Evolutionary conservation across 2,888 invertebrate species (phyloP).

Genomic region (Dusona sp.): DNA sequence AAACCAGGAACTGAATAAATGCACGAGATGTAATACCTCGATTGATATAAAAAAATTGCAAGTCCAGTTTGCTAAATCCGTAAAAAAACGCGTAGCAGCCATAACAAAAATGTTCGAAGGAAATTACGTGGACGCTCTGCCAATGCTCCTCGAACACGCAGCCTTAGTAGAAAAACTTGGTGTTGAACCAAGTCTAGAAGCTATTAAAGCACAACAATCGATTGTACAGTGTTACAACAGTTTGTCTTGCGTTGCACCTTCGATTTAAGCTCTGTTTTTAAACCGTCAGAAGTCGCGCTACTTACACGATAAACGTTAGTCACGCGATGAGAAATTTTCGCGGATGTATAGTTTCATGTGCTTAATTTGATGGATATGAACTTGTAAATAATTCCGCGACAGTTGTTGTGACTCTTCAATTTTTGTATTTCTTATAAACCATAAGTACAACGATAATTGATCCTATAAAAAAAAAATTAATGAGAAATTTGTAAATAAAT

Average conservation of each 20-base stretch:
- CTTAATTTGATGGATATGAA: too few relatives aligned
- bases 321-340: too few relatives aligned
- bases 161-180: constrained; percentile 78
- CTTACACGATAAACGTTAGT: too few relatives aligned
- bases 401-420: too few relatives aligned
- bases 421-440: too few relatives aligned
- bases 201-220: constrained; percentile 82
- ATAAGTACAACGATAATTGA: too few relatives aligned
- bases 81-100: constrained; percentile 76
- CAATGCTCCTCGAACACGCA: constrained; percentile 78
- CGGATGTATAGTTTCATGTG: too few relatives aligned
- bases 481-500: too few relatives aligned
- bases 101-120: constrained; percentile 79
- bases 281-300: too few relatives aligned
- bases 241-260: constrained; percentile 69
- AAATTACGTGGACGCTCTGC: constrained; percentile 78
- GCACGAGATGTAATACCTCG: constrained; percentile 73
- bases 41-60: constrained; percentile 74
- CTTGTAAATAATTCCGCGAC: too few relatives aligned
- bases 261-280: not conserved
- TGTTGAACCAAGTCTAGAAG: constrained; percentile 79
- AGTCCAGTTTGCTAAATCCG: constrained; percentile 75
- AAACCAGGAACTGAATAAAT: constrained; percentile 50
- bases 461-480: too few relatives aligned
- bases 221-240: constrained; percentile 83